Evolutionary conservation across 2,888 invertebrate genomes (phyloP).

Genomic region (Andrena trimmerana): DNA sequence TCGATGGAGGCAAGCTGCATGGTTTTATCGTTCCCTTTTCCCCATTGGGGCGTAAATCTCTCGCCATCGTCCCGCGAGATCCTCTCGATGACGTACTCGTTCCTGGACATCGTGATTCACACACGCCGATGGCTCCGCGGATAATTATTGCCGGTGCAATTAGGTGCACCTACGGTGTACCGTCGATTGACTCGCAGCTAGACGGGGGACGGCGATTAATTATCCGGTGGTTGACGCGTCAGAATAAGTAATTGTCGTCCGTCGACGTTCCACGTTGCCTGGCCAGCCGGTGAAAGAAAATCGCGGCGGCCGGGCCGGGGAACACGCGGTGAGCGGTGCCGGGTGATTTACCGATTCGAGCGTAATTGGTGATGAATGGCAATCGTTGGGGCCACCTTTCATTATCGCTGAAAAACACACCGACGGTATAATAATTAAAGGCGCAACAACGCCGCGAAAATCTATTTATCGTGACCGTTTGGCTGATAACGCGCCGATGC

Average conservation of each 20-base stretch:
- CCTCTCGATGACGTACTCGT: slow-evolving; percentile 46
- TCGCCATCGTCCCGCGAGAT: slow-evolving; percentile 19
- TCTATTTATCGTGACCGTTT: slow-evolving; percentile 64
- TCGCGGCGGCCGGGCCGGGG: slow-evolving; percentile 13
- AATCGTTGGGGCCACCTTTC: slow-evolving; percentile 41
- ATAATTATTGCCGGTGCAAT: slow-evolving; percentile 62
- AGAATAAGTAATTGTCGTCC: slow-evolving; percentile 71
- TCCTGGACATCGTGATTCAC: slow-evolving; percentile 52
- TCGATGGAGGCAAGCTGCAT: neutral
- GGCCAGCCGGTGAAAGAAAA: slow-evolving; percentile 41
- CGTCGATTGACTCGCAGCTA: slow-evolving; percentile 50
- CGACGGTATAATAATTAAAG: slow-evolving; percentile 58
- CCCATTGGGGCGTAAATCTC: slow-evolving; percentile 37
- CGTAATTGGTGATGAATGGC: slow-evolving; percentile 68
- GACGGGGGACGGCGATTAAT: slow-evolving; percentile 60
- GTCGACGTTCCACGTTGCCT: slow-evolving; percentile 35
- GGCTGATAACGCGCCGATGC: slow-evolving; percentile 46
- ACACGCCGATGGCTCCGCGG: slow-evolving; percentile 46
- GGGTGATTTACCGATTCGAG: slow-evolving; percentile 68
- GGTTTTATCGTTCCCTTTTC: slow-evolving; percentile 28
- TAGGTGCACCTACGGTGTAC: slow-evolving; percentile 41
- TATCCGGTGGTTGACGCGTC: slow-evolving; percentile 71
- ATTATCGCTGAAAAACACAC: slow-evolving; percentile 56
- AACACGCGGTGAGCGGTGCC: slow-evolving; percentile 27
- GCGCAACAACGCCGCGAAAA: slow-evolving; percentile 45